Evolutionary conservation across 1,140 invertebrate genomes (phyloP).

Genomic region (Neuroterus valhalla): DNA sequence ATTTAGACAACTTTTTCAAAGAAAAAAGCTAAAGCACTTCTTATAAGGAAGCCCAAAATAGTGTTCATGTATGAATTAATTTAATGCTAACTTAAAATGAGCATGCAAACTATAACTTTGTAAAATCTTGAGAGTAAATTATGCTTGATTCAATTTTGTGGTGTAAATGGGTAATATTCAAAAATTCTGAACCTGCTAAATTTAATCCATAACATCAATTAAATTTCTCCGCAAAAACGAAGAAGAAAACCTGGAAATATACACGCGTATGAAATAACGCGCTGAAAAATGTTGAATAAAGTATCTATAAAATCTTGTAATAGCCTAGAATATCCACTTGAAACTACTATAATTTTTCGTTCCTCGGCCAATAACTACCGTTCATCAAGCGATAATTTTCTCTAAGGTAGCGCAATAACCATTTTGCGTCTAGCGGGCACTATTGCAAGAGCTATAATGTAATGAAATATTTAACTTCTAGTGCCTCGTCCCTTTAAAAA

Average conservation of each 20-base stretch:
- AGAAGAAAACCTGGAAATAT: neutral
- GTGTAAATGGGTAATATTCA: too few relatives aligned
- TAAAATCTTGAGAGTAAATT: too few relatives aligned
- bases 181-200: neutral
- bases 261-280: neutral
- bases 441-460: conserved; percentile 1
- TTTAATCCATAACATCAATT: neutral
- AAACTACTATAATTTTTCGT: conserved; percentile 18
- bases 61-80: too few relatives aligned
- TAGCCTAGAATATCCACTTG: neutral
- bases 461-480: conserved; percentile 7
- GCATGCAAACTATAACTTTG: too few relatives aligned
- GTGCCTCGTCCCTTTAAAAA: neutral
- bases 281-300: neutral
- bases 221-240: neutral
- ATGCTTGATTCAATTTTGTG: too few relatives aligned
- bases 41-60: too few relatives aligned
- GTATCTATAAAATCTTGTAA: conserved; percentile 18
- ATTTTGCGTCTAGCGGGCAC: neutral
- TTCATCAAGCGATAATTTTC: conserved; percentile 25
- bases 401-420: conserved; percentile 19
- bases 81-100: too few relatives aligned
- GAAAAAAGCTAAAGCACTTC: too few relatives aligned
- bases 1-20: too few relatives aligned
- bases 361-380: conserved; percentile 18